Base-by-base conservation (phyloP, 2,113 vertebrate species). In the Pedionomus torquatus region DNA sequence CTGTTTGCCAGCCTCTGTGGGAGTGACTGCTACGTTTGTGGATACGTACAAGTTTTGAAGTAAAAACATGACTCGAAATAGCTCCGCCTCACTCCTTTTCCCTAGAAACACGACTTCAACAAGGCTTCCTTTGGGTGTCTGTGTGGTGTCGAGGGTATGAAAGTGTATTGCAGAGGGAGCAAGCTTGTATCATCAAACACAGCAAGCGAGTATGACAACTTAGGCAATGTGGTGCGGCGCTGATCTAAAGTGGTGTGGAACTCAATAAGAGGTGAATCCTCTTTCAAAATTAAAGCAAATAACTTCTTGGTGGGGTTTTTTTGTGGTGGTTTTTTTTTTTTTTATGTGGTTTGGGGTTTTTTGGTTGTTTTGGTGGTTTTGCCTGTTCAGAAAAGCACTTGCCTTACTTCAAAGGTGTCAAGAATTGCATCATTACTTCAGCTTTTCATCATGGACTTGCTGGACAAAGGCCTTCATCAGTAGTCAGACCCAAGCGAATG, bases 221-320 rank as follows among this genome's bases (percentile, higher is more conserved):
- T 44, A 60, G 89, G 39, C 1, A 0, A 5, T 7, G 54, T 23
- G 37, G 43, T 0, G 26, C 7, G 20, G 60, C 17, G 21, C 72
- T 89, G 84, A 90, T 93, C 91, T 90, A 30, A 95, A 95, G 83
- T 85, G 84, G 41, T 20, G 75, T 60, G 82, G 52, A 72, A 37
- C 31, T 82, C 87, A 92, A 88, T 68, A 51, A 95, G 93, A 94
- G 89, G 89, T 95, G 96, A 96, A 63, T 81, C 91, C 72, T 44
- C 90, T 49, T 87, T 89, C 66, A 76, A 79, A 89, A 81, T 71
- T 81, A 51, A 23, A 88, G 54, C 25, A 76, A 92, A 66, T 39
- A 61, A 15, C 69, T 77, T 68, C 26, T 35, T 37, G 9, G 39
- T 4, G 5, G 0, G 2, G 16, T 24, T 81, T 5, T 46, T 14